Base-by-base conservation (phyloP, 1,140 invertebrate species). In the Musca vetustissima region DNA sequence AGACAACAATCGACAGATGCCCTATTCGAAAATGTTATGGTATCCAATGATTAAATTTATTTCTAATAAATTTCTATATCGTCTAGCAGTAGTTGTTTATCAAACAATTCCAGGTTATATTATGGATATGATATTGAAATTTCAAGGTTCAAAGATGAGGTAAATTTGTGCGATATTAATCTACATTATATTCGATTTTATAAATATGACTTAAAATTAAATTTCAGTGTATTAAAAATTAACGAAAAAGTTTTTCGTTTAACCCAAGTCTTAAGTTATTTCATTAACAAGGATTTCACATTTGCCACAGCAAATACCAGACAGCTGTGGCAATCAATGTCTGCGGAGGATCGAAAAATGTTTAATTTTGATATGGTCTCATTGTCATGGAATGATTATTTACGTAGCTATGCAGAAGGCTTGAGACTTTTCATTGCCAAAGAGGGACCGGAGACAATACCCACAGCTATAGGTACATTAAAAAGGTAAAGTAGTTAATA, bases 211-310 rank as follows among this genome's bases (percentile, higher is more conserved):
- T 64, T 36, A 3, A 25, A 32, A 17, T n/a, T 53, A 9, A 7
- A 11, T 24, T 48, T 65, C 61, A 92, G 90, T 79, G 84, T 93
- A 83, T 82, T 88, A 8, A 86, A 87, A 74, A 86, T 90, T 1
- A 93, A 93, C 74, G 82, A 83, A 8, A 91, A 90, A 76, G 86
- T 94, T 19, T 85, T 89, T 59, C 87, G 89, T 73, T 89, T 90
- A 66, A 84, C 88, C 1, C 80, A 83, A 9, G 86, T 87, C 1
- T 81, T 93, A 21, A 83, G 87, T 19, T 91, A 88, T 73, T 93
- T 94, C 77, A 3, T 85, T 87, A 3, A 81, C 83, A 0, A 85
- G 32, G 80, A 86, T 69, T 94, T 91, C 90, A 83, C 85, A 32
- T 92, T 93, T 74, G 77, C 85, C 3, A 89, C 88, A 70, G 78